These are phyloP conservation scores for Brachyptera putata DNA, from an alignment of 2,888 invertebrate genomes.

Conservation along the genomic window DNA sequence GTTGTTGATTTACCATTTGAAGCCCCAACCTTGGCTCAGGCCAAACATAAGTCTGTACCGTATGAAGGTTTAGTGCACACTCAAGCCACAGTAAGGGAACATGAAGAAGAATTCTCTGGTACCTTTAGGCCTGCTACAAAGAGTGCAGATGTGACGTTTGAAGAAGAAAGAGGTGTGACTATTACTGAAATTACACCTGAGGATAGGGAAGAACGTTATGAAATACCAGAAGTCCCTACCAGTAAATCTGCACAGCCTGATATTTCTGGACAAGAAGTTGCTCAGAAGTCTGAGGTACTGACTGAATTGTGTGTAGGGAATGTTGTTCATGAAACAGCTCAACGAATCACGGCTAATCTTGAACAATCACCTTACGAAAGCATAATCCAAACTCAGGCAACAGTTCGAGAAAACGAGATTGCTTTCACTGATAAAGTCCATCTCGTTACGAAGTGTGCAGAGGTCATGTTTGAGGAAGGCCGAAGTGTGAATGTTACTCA, in stretches of 20 bases:
- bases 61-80: conserved; percentile 36
- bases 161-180: conserved; percentile 39
- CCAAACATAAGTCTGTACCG: conserved; percentile 34
- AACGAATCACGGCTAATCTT: conserved; percentile 38
- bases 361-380: conserved; percentile 47
- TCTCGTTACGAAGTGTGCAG: conserved; percentile 43
- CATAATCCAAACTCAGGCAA: conserved; percentile 44
- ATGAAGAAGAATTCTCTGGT: conserved; percentile 41
- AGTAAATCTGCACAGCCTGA: conserved; percentile 43
- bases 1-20: conserved; percentile 33
- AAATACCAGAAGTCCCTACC: conserved; percentile 38
- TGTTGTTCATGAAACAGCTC: conserved; percentile 38
- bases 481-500: conserved; percentile 44
- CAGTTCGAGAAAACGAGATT: conserved; percentile 48
- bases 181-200: conserved; percentile 46
- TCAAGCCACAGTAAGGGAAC: conserved; percentile 27
- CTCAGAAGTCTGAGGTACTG: conserved; percentile 42
- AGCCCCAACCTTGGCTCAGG: conserved; percentile 29
- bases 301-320: conserved; percentile 36
- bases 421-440: conserved; percentile 40
- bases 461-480: conserved; percentile 44
- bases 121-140: conserved; percentile 43
- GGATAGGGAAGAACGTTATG: conserved; percentile 43
- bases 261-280: conserved; percentile 45
- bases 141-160: conserved; percentile 38